These are phyloP conservation scores for Ochropleura plecta DNA, from an alignment of 2,888 invertebrate species.

Conservation along the genomic window DNA sequence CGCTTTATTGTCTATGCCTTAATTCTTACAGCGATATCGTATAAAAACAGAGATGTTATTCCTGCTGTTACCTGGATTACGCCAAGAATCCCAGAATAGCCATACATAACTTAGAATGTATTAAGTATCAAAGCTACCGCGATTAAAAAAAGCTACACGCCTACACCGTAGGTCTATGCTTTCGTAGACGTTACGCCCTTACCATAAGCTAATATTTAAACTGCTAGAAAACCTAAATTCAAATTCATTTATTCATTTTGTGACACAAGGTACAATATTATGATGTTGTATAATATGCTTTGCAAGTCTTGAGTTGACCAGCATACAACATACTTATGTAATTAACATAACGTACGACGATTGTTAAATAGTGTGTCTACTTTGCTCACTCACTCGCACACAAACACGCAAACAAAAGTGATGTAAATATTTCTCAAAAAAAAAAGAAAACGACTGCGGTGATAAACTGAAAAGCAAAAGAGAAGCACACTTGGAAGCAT, in stretches of 20 bases:
- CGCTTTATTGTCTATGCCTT: constrained; percentile 62
- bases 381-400: not conserved
- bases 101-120: not conserved
- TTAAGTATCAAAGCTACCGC: not conserved
- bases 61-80: not conserved
- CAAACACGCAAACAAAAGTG: not conserved
- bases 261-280: no score
- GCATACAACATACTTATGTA: not conserved
- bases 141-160: not conserved
- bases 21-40: constrained; percentile 53
- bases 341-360: not conserved
- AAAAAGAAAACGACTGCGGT: not conserved
- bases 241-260: no score
- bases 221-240: not conserved
- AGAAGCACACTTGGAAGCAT: not conserved
- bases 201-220: not conserved
- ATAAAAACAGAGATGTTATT: constrained; percentile 23
- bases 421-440: not conserved
- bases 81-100: not conserved
- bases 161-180: not conserved
- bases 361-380: not conserved
- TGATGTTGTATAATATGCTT: not conserved
- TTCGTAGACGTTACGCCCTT: constrained; percentile 36
- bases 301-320: not conserved
- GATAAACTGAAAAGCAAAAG: not conserved